Evolutionary conservation across 2,113 vertebrate genomes (phyloP), one percentile per base, ranked within the genome.

Genomic region (Barbus barbus): DNA sequence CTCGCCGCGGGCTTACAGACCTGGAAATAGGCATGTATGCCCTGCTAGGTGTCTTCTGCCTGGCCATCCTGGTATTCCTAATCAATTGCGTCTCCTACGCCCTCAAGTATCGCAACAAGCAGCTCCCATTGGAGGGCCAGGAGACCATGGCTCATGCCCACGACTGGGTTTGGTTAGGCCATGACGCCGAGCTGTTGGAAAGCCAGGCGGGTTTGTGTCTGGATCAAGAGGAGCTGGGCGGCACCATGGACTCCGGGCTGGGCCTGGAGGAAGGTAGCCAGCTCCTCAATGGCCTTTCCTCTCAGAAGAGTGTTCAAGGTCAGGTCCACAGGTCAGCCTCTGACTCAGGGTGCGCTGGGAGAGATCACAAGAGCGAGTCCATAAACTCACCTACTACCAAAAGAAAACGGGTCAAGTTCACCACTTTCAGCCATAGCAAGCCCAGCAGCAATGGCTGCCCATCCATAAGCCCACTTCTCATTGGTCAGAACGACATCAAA

Each of bases 101-200:
- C 11, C 95, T 98, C 72, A 96, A 93, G 90, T 98, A 97, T 89
- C 91, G 96, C 41, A 96, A 95, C 92, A 99, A 99, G 91, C 96
- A 97, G 82, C 91, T 95, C 9, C 95, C 97, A 33, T 87, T 94
- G 67, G 97, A 97, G 75, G 95, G 95, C 41, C 96, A 95, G 65
- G 90, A 94, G 83, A 87, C 95, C 46, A 91, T 95, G 95, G 91
- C 95, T 2, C 98, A 99, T 61, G 94, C 97, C 1, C 98, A 99
- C 0, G 97, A 99, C 92, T 99, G 98, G 98, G 97, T 99, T 44
- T 99, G 98, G 97, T 94, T 99, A 71, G 97, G 97, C 9, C 96
- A 96, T 3, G 97, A 97, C 86, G 93, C 93, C 0, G 96, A 96
- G 78, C 93, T 96, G 7, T 89, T 95, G 90, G 96, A 95, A 88